phyloP scores from a whole-genome alignment of 1,140 invertebrate genomes.

The Nebria ingens region DNA sequence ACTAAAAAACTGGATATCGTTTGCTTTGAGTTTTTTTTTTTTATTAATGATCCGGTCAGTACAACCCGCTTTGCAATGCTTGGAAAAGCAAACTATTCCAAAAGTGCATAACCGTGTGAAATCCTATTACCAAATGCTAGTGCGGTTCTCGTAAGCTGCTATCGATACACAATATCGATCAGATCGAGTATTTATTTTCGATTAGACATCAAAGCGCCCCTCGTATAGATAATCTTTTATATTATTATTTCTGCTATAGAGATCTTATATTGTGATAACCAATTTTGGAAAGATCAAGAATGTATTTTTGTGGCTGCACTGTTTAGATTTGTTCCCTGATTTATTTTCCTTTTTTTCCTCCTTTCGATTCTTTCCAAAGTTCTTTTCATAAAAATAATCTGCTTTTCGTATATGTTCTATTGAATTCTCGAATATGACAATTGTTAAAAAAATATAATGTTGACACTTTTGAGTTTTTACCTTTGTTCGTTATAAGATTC shows the following conservation, averaged over 20 bases:
- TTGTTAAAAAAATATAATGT: conserved; percentile 7
- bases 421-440: neutral
- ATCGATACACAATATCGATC: conserved; percentile 13
- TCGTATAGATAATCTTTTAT: conserved; percentile 15
- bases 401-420: neutral
- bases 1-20: neutral
- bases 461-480: conserved; percentile 1
- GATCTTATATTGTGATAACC: conserved; percentile 14
- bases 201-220: conserved; percentile 17
- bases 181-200: conserved; percentile 16
- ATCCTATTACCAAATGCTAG: conserved; percentile 16
- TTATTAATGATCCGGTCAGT: conserved; percentile 5
- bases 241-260: neutral
- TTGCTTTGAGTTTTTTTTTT: neutral
- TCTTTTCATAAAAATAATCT: conserved; percentile 7
- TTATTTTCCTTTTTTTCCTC: neutral
- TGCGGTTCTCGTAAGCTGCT: neutral
- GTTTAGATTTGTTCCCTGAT: neutral
- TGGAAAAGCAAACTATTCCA: neutral
- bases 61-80: neutral
- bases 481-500: neutral
- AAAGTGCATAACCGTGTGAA: conserved; percentile 18
- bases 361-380: neutral
- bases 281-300: conserved; percentile 13
- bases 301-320: too few species aligned